phyloP scores from a whole-genome alignment of 2,113 vertebrate species.

The Gyps fulvus region DNA sequence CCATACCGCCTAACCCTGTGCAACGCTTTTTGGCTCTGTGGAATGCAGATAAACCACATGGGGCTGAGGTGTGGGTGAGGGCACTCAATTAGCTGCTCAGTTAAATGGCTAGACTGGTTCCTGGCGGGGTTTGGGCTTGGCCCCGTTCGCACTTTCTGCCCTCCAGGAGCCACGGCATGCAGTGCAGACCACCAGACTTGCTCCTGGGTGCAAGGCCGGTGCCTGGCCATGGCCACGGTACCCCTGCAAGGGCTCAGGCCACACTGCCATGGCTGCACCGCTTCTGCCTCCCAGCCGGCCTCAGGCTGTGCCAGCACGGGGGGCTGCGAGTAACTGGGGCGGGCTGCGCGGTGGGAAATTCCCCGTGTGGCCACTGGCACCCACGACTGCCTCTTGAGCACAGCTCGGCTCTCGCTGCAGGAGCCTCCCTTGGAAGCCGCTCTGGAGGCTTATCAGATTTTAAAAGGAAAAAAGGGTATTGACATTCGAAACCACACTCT shows the following conservation, averaged over 20 bases:
- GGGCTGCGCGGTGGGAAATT: neutral
- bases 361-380: fast-evolving
- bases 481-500: neutral
- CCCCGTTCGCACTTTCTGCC: fast-evolving
- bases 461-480: neutral
- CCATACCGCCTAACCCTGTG: fast-evolving
- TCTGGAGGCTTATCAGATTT: neutral
- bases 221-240: fast-evolving
- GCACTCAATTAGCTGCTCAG: neutral
- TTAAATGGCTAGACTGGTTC: neutral
- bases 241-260: fast-evolving
- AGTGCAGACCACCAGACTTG: neutral
- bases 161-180: fast-evolving
- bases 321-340: neutral
- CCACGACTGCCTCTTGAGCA: neutral
- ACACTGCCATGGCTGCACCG: fast-evolving
- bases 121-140: neutral
- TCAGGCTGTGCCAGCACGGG: fast-evolving
- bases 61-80: fast-evolving
- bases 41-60: neutral
- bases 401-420: neutral
- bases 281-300: neutral
- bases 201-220: fast-evolving
- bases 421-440: neutral
- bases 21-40: neutral